A percentile compares a stretch with the other conserved stretches of the same genome.
These are phyloP conservation scores for Tiliqua scincoides DNA, from an alignment of 2,113 vertebrate species.

Conservation along the genomic window DNA sequence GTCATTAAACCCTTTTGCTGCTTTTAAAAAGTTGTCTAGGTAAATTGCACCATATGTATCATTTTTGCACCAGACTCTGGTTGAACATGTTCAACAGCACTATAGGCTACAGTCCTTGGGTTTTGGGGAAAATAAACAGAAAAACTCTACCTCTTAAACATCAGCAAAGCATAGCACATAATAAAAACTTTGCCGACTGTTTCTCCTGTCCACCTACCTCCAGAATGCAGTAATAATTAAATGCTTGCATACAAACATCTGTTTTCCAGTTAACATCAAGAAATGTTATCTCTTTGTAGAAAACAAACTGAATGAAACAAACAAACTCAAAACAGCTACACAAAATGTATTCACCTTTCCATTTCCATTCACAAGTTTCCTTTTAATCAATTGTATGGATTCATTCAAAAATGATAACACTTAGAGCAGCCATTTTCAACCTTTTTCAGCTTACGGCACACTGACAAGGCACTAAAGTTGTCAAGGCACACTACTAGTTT, in stretches of 20 bases:
- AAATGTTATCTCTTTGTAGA: conserved; percentile 7
- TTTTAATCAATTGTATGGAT: background rate
- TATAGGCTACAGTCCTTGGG: background rate
- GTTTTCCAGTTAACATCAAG: background rate
- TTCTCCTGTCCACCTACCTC: background rate
- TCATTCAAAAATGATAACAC: background rate
- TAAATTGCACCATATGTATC: background rate
- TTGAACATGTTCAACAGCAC: background rate
- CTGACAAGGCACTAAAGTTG: no score
- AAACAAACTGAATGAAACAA: conserved; percentile 15
- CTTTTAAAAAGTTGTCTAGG: no score
- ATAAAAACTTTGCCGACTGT: background rate
- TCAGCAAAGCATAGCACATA: background rate
- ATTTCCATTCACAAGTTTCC: background rate
- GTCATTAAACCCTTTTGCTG: background rate
- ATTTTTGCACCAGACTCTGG: background rate
- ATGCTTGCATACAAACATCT: background rate
- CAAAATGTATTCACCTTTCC: conserved; percentile 2
- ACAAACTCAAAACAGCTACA: background rate
- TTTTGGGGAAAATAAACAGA: background rate
- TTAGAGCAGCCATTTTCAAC: conserved; percentile 5
- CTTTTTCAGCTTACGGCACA: no score
- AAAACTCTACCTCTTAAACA: background rate
- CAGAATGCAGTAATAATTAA: background rate
- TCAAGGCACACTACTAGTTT: no score